Conservation (phyloP, 2,113 vertebrate genomes). For the Halichoerus grypus region DNA sequence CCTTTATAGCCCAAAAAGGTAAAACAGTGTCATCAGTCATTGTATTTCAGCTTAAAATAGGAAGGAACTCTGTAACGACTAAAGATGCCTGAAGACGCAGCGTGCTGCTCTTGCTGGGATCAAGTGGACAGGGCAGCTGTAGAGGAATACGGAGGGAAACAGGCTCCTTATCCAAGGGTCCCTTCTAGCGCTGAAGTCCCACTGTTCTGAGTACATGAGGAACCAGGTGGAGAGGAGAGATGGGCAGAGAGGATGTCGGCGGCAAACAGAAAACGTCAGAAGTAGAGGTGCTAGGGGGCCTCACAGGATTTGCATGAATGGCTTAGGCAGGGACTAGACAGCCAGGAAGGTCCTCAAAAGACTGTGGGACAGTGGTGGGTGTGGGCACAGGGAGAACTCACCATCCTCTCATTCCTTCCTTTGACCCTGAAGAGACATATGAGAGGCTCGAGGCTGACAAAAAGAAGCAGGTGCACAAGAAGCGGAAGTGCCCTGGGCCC, state of each 20-base stretch:
- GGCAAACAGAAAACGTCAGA: background rate
- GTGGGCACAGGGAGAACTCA: background rate
- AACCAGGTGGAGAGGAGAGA: background rate
- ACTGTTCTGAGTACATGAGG: background rate
- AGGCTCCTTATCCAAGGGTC: background rate
- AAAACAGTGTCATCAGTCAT: background rate
- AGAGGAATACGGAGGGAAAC: background rate
- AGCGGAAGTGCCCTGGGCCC: constrained; percentile 93
- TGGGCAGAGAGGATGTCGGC: background rate
- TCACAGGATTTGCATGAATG: background rate
- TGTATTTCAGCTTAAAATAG: background rate
- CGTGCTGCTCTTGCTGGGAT: background rate
- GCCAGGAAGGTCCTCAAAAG: background rate
- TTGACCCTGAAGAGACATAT: constrained; percentile 92
- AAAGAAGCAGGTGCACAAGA: constrained; percentile 98
- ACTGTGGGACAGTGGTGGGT: background rate
- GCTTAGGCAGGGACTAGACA: background rate
- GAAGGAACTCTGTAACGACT: background rate
- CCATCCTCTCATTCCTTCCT: background rate
- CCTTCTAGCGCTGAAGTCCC: background rate
- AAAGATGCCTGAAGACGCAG: background rate
- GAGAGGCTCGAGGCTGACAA: constrained; percentile 97
- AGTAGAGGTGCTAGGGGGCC: background rate
- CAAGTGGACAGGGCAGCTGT: background rate
- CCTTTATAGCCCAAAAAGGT: background rate